Evolutionary conservation across 53 echinoderm and acorn worm genomes (phyloP), one percentile per base, ranked within the genome.

Genomic region (Temnopleurus reevesii): DNA sequence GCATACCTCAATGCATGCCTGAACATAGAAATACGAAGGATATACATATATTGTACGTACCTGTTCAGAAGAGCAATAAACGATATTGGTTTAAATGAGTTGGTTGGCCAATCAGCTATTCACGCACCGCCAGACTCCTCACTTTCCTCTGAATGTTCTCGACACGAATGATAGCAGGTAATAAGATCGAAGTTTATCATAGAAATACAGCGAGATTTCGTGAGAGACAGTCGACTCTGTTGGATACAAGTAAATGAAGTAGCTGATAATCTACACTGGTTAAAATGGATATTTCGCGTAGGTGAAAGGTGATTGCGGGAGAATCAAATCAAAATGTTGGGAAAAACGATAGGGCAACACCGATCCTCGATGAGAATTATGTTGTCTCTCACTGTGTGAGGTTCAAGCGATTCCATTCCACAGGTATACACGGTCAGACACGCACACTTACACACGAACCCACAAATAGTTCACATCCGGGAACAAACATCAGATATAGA

Each of bases 301-400:
- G 63, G 63, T 63, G 63, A 63, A 63, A 63, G 63, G 63, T 63
- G 63, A 63, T 63, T 34, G 63, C 63, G 33, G 33, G 21, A 31
- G 33, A 29, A 63, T 63, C 63, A 33, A 63, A 63, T 4, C 29
- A 63, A 63, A 63, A 63, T 63, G 17, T 3, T 12, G 17, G 31
- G 31, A 63, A 63, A 63, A 63, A 30, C 33, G 63, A 63, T 63
- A 63, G 63, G 30, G 63, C 63, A 63, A 63, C 63, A 63, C 63
- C 30, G 33, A 63, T 13, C 12, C 13, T 63, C 30, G 63, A 63
- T 33, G 31, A n/a, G 63, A 63, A 63, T 15, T 15, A 33, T 31
- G 63, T 17, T 13, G 29, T 29, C 63, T 63, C 63, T 21, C 12
- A 63, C n/a, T 31, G 63, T 21, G 15, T 63, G 13, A 31, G 63